Conservation (phyloP, 2,797 vertebrate species). For the Parauchenoglanis ngamensis region DNA sequence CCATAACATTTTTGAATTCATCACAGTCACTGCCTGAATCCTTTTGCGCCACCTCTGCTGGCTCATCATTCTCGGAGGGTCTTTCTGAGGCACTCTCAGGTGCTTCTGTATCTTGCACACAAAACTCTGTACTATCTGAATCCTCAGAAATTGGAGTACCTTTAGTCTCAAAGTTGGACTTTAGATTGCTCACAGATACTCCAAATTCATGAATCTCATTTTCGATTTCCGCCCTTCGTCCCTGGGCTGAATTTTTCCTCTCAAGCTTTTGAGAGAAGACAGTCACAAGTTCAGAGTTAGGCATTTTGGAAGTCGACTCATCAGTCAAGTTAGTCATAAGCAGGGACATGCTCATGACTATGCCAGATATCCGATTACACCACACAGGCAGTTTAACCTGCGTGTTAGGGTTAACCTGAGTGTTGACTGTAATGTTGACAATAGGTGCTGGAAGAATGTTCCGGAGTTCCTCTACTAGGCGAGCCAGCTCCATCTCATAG, state of each 20-base stretch:
- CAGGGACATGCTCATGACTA: constrained; percentile 87
- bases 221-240: constrained; percentile 76
- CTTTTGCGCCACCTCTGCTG: constrained; percentile 66
- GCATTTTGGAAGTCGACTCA: constrained; percentile 78
- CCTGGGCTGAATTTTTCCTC: constrained; percentile 66
- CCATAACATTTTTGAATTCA: constrained; percentile 65
- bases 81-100: constrained; percentile 26
- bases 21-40: constrained; percentile 79
- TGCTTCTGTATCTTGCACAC: constrained; percentile 26
- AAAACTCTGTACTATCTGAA: constrained; percentile 34
- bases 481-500: constrained; percentile 84
- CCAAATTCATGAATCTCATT: constrained; percentile 88
- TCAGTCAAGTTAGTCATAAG: constrained; percentile 83
- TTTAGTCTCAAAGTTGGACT: constrained; percentile 85
- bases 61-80: constrained; percentile 40
- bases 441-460: constrained; percentile 86
- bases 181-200: constrained; percentile 86
- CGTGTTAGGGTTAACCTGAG: constrained; percentile 69
- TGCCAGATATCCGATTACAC: constrained; percentile 86
- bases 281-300: constrained; percentile 75
- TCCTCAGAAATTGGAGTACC: constrained; percentile 51
- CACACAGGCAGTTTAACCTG: constrained; percentile 82
- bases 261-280: constrained; percentile 76
- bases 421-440: constrained; percentile 86
- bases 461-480: constrained; percentile 83